phyloP scores from a whole-genome alignment of 92 coral and sea anemone genomes.

The Ricordea florida region DNA sequence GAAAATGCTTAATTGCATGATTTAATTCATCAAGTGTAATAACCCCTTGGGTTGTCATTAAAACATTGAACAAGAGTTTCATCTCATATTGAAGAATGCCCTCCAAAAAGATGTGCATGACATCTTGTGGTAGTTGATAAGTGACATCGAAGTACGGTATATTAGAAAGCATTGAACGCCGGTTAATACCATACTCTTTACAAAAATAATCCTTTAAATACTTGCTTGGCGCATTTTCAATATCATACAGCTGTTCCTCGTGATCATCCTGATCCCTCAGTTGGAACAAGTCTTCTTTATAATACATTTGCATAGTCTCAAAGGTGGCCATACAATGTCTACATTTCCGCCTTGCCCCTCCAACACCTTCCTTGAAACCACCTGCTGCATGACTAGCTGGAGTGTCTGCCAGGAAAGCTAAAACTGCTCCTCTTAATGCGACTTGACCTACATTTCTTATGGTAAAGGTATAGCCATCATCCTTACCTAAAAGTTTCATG shows the following conservation, averaged over 20 bases:
- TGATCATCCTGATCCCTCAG: constrained; percentile 15
- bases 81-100: constrained; percentile 33
- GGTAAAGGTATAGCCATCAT: constrained; percentile 2
- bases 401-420: constrained; percentile 40
- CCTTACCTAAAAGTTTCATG: background rate
- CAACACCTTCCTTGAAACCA: constrained; percentile 39
- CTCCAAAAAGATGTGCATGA: constrained; percentile 50
- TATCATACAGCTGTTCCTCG: background rate
- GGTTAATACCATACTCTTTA: constrained; percentile 14
- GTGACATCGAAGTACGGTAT: constrained; percentile 26
- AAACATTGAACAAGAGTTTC: constrained; percentile 4
- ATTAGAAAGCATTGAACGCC: background rate
- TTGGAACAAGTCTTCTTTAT: constrained; percentile 15
- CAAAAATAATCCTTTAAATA: constrained; percentile 26
- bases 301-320: constrained; percentile 12
- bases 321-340: constrained; percentile 34
- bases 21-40: background rate
- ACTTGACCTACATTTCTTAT: background rate
- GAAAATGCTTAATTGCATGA: constrained; percentile 8
- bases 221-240: constrained; percentile 21
- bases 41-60: background rate
- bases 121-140: constrained; percentile 27
- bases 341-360: constrained; percentile 30
- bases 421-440: constrained; percentile 7
- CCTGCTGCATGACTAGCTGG: constrained; percentile 38